Evolutionary conservation across 2,113 vertebrate species (phyloP).

Genomic region (Amblyopsis rosae): DNA sequence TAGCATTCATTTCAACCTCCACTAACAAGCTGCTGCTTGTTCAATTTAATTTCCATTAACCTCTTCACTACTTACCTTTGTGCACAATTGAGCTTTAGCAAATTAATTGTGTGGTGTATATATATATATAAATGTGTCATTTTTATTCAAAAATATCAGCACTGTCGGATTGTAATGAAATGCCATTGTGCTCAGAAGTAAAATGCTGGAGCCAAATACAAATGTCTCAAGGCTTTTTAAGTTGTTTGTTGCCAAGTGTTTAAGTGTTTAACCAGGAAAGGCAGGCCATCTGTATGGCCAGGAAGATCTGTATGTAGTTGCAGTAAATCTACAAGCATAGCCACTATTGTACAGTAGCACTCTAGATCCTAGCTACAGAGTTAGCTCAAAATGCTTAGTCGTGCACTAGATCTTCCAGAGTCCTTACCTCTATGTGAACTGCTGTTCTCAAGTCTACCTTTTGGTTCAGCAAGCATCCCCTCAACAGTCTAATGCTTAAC

Average conservation of each 20-base stretch:
- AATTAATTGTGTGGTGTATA: conserved; percentile 24
- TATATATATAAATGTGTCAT: conserved; percentile 34
- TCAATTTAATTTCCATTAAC: conserved; percentile 5
- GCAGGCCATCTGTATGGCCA: no score
- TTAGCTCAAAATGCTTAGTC: neutral
- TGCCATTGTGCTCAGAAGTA: conserved; percentile 30
- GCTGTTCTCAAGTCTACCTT: neutral
- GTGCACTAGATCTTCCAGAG: neutral
- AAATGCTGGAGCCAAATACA: conserved; percentile 42
- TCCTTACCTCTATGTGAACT: conserved; percentile 37
- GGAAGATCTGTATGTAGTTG: neutral
- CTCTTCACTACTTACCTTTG: neutral
- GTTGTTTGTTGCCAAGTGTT: neutral
- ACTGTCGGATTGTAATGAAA: conserved; percentile 2
- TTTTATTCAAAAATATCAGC: conserved; percentile 27
- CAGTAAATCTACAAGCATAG: no score
- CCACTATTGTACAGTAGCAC: no score
- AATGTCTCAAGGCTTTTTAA: neutral
- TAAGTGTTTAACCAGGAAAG: neutral
- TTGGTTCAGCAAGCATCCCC: conserved; percentile 31
- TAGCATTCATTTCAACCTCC: neutral
- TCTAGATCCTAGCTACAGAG: conserved; percentile 18
- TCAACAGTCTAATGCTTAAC: conserved; percentile 42
- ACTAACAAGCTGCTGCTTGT: neutral
- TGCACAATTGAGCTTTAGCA: conserved; percentile 3